phyloP scores from a whole-genome alignment of 2,113 vertebrate species.

The Trochalopteron elliotii region DNA sequence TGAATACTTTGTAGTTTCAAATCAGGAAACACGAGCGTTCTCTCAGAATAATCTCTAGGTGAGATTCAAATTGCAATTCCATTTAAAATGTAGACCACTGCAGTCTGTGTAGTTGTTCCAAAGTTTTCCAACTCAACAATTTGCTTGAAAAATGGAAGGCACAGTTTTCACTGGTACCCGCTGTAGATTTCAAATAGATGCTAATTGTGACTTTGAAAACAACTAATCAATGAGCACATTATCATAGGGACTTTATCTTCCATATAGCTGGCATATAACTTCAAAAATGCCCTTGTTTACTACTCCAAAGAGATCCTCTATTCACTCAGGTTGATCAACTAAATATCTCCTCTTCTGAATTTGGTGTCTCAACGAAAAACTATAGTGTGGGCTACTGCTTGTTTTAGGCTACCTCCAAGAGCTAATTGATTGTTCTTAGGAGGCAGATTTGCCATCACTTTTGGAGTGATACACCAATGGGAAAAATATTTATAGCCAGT shows the following conservation, averaged over 20 bases:
- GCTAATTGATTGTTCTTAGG: background rate
- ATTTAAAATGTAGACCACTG: background rate
- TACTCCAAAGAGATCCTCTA: background rate
- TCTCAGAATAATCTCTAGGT: background rate
- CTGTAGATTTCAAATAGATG: conserved; percentile 13
- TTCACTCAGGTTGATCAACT: background rate
- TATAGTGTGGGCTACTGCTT: background rate
- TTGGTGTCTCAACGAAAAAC: background rate
- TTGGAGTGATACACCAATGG: background rate
- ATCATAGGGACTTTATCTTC: background rate
- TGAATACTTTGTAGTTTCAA: background rate
- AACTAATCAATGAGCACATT: conserved; percentile 39
- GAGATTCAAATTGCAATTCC: background rate
- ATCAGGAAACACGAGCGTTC: background rate
- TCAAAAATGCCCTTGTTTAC: background rate
- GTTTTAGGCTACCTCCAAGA: background rate
- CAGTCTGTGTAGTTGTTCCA: background rate
- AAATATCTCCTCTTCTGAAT: background rate
- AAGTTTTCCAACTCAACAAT: background rate
- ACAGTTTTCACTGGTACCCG: background rate
- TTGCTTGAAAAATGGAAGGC: background rate
- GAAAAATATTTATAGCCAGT: background rate
- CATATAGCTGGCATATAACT: background rate
- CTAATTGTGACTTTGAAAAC: conserved; percentile 27
- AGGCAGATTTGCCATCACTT: background rate